Base-by-base conservation (phyloP, 23 tunicate genomes). In the Aplidium turbinatum region DNA sequence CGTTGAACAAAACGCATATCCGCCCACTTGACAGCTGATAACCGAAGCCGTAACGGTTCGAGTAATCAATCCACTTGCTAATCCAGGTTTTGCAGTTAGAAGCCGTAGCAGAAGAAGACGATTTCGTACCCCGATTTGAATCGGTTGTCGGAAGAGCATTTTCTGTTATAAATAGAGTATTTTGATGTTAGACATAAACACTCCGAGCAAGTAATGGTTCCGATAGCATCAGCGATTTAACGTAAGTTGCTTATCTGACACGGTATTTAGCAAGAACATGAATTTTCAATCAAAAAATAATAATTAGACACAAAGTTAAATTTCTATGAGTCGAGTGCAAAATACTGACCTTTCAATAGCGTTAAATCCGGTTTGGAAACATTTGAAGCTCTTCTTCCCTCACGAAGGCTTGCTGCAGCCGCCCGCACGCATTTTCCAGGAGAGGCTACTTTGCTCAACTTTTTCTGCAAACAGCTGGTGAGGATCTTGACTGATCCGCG, bases 41-140 rank as follows among this genome's bases (percentile, higher is more conserved):
- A 21, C 99, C 99, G 51, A 95, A 95, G 2, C 99, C 99, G 53
- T 88, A 95, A 16, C 86, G 82, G 73, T 95, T 95, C 5, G 93
- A 88, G 76, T 88, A 95, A 63, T 95, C 99, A 25, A 95, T 96
- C 99, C 99, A 95, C 53, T 95, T 88, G 57, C 94, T 77, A 32
- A 95, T 77, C 98, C 93, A 93, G 4, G 83, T 82, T 18, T 18
- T 55, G 16, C 50, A 42, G 25, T 19, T 19, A 22, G 13, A 9
- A 42, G 16, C 50, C 13, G 50, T 42, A 16, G 50, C 50, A 16
- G 50, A 42, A 42, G 50, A 16, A 9, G 50, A 9, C 11, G 13
- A 42, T 9, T 11, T 42, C n/a, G n/a, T n/a, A n/a, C n/a, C n/a
- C 16, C 16, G 50, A 42, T 42, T 42, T 42, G 50, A 9, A 42